phyloP scores from a whole-genome alignment of 2,113 vertebrate genomes.

The Balaeniceps rex region DNA sequence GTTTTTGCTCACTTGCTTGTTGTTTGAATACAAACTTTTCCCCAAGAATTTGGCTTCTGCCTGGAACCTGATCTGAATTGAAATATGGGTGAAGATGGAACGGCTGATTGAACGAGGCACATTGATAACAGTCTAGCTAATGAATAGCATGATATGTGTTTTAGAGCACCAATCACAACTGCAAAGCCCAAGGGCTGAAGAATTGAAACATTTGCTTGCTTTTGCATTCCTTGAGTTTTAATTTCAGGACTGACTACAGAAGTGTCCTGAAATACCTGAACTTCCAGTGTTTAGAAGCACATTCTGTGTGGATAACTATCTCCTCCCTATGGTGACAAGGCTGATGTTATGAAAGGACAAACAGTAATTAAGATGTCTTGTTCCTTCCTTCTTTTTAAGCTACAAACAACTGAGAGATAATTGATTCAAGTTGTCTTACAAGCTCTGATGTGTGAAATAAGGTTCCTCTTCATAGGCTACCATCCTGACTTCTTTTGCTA shows the following conservation, averaged over 20 bases:
- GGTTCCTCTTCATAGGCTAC: background rate
- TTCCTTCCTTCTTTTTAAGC: background rate
- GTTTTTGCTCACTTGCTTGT: background rate
- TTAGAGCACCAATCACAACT: background rate
- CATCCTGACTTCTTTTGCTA: background rate
- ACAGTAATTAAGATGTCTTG: background rate
- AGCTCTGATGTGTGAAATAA: conserved; percentile 36
- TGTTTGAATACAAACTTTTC: background rate
- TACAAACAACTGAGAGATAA: background rate
- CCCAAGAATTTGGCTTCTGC: background rate
- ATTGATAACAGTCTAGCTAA: background rate
- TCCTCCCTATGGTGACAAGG: background rate
- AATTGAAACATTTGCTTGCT: background rate
- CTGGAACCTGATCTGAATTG: background rate
- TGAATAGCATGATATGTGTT: background rate
- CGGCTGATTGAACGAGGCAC: background rate
- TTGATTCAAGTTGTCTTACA: background rate
- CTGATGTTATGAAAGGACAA: background rate
- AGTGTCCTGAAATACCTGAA: background rate
- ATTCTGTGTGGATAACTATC: background rate
- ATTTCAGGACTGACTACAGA: background rate
- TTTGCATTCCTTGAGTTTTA: background rate
- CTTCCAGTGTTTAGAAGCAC: background rate
- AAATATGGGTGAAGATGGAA: background rate
- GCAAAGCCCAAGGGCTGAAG: background rate